Evolutionary conservation across 1,140 invertebrate genomes (phyloP).

Genomic region (Eumeta japonica): DNA sequence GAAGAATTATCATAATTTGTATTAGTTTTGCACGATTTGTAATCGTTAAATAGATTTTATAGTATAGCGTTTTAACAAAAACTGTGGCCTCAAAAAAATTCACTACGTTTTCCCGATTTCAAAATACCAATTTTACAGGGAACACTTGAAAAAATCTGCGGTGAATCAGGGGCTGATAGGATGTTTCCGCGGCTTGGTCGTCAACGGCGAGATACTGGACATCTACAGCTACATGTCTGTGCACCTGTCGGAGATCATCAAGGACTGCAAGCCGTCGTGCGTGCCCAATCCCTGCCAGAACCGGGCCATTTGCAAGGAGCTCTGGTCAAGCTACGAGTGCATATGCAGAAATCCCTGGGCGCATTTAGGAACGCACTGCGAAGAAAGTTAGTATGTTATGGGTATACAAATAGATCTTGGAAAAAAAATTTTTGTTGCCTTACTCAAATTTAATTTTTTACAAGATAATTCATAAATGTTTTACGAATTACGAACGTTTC

Average conservation of each 20-base stretch:
- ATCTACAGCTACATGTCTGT: slow-evolving; percentile 93
- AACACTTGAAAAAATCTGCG: slow-evolving; percentile 75
- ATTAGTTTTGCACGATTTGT: no score
- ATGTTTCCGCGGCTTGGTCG: slow-evolving; percentile 87
- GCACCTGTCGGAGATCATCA: slow-evolving; percentile 84
- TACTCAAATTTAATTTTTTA: neutral
- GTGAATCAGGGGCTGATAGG: slow-evolving; percentile 87
- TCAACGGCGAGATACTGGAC: slow-evolving; percentile 87
- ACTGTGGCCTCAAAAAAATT: no score
- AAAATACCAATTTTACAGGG: no score
- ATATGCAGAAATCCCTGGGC: slow-evolving; percentile 89
- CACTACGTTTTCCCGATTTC: no score
- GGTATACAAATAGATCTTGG: neutral
- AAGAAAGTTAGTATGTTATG: slow-evolving; percentile 71
- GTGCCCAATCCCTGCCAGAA: slow-evolving; percentile 92
- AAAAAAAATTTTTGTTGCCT: neutral
- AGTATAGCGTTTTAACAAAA: no score
- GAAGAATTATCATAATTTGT: no score
- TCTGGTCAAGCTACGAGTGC: slow-evolving; percentile 90
- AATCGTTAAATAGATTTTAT: no score
- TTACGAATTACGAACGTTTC: no score
- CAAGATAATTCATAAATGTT: no score
- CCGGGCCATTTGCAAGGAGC: slow-evolving; percentile 84
- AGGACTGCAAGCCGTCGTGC: slow-evolving; percentile 89
- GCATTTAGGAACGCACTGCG: slow-evolving; percentile 84